These are phyloP conservation scores for Megalurothrips usitatus DNA, from an alignment of 2,888 invertebrate genomes.

Conservation along the genomic window DNA sequence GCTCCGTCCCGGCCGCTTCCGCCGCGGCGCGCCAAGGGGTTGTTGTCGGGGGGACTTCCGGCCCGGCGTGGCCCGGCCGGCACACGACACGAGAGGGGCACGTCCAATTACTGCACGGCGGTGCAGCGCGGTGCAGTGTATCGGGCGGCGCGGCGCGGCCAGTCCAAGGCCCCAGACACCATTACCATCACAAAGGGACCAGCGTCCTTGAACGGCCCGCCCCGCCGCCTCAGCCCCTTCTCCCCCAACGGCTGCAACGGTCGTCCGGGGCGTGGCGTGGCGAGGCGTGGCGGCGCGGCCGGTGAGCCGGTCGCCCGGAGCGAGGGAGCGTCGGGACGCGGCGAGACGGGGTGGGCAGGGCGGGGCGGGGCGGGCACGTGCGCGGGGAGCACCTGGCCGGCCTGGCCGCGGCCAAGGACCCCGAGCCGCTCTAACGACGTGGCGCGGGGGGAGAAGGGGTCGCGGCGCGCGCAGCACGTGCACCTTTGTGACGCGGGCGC, in stretches of 20 bases:
- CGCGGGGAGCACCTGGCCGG: constrained; percentile 39
- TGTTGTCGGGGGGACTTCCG: too few species aligned
- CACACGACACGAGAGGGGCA: not conserved
- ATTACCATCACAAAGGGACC: constrained; percentile 21
- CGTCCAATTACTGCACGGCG: not conserved
- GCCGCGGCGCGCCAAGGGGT: too few species aligned
- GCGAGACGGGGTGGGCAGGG: constrained; percentile 33
- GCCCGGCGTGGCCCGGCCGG: too few species aligned
- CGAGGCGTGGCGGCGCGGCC: constrained; percentile 28
- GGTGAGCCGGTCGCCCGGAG: too few species aligned
- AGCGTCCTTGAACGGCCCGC: not conserved
- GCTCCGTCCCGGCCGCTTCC: too few species aligned
- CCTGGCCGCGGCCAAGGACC: constrained; percentile 35
- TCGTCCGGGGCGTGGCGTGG: constrained; percentile 37
- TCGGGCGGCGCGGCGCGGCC: not conserved
- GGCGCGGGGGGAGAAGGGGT: constrained; percentile 39
- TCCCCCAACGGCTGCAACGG: not conserved
- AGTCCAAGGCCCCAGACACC: constrained; percentile 13
- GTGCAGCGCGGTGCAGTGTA: not conserved
- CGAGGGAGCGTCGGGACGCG: too few species aligned
- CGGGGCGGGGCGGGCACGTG: constrained; percentile 39
- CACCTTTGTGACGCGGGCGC: not conserved
- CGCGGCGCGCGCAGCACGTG: not conserved
- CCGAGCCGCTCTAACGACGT: constrained; percentile 39
- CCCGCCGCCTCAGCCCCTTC: not conserved